A percentile compares a stretch with the other conserved stretches of the same genome.
Evolutionary conservation across 2,113 vertebrate species (phyloP).

Genomic region (Epinephelus moara): DNA sequence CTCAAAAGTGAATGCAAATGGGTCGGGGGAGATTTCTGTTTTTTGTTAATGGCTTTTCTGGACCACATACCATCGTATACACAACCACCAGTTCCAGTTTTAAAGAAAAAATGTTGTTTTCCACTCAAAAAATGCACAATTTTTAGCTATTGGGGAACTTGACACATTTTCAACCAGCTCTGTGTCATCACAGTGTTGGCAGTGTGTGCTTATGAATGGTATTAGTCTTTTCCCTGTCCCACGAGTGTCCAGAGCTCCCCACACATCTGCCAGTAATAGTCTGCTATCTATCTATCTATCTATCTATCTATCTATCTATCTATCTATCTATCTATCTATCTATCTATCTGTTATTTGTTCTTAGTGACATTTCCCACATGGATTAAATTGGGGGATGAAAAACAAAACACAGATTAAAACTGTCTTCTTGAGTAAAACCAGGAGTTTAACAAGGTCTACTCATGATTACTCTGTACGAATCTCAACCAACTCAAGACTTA

Average conservation of each 20-base stretch:
- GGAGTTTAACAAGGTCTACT: slow-evolving; percentile 39
- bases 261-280: too few relatives aligned
- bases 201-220: too few relatives aligned
- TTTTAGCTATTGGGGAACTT: too few relatives aligned
- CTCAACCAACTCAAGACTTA: slow-evolving; percentile 52
- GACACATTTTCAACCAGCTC: too few relatives aligned
- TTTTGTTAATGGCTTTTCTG: neutral
- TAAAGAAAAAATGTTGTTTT: too few relatives aligned
- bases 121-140: too few relatives aligned
- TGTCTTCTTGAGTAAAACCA: slow-evolving; percentile 38
- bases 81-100: neutral
- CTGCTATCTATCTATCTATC: slow-evolving; percentile 18
- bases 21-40: neutral
- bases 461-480: slow-evolving; percentile 34
- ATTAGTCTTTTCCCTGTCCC: too few relatives aligned
- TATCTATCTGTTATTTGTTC: neutral
- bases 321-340: neutral
- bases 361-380: neutral
- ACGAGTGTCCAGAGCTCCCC: too few relatives aligned
- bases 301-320: neutral
- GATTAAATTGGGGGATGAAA: slow-evolving; percentile 4
- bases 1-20: slow-evolving; percentile 4
- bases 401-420: slow-evolving; percentile 18
- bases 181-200: too few relatives aligned
- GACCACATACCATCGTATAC: neutral